Base-by-base conservation (phyloP, 2,888 invertebrate genomes). In the Eupithecia centaureata region DNA sequence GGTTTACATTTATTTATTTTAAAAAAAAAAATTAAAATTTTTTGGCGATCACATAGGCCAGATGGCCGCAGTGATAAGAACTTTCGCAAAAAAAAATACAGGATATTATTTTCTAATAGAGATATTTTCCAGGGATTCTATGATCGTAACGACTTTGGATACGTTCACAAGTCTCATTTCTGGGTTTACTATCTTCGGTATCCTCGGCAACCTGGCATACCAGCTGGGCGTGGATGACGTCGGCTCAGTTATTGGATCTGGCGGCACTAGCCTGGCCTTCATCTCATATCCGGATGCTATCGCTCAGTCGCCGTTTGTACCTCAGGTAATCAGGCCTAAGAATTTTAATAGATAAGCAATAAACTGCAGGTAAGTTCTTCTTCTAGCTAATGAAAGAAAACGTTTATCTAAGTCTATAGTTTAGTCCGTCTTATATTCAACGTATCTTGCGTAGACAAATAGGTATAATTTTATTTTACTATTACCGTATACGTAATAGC, bases 231-330 rank as follows among this genome's bases (percentile, higher is more conserved):
- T 91, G 10, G 92, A 93, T 28, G 95, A 96, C 63, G 94, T 97
- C 1, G 81, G 90, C 4, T 87, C 94, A 7, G 96, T 96, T 0
- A 95, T 97, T 0, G 95, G 95, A 1, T 86, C 94, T 42, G 95
- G 96, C 47, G 97, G 97, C 1, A 95, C 96, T 0, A 96, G 97
- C 15, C 89, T 97, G 58, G 97, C 97, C 0, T 97, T 97, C 80
- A 95, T 97, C 35, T 97, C 97, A 0, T 97, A 97, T 86, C 97
- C 97, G 0, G 97, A 97, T 78, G 97, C 97, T 2, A 95, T 97
- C 67, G 95, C 97, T 0, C 95, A 96, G 77, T 96, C 97, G 73
- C 93, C 95, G 42, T 88, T 94, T n/a, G 95, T 96, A 5, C 97
- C 97, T 1, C 97, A 97, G 94, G 95, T 96, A 71, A 33, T 33